These are phyloP conservation scores for Chiridota heheva DNA, from an alignment of 35 echinoderm and acorn worm genomes.

Conservation along the genomic window DNA sequence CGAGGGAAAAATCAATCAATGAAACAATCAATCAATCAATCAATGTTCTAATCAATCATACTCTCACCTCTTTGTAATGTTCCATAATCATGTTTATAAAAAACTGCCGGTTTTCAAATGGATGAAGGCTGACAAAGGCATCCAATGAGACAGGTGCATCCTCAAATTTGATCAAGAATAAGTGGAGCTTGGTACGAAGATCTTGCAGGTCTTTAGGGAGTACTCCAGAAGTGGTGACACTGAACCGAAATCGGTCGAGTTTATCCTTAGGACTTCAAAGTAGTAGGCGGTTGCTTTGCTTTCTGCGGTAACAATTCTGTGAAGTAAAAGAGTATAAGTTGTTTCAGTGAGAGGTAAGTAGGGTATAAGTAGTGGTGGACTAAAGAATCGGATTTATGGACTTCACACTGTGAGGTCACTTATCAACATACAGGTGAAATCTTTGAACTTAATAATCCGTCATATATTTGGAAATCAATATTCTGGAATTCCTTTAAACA, in stretches of 20 bases:
- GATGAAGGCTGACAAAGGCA: conserved; percentile 74
- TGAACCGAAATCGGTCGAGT: conserved; percentile 68
- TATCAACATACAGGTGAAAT: too few relatives aligned
- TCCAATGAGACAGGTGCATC: conserved; percentile 90
- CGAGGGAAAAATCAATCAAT: too few relatives aligned
- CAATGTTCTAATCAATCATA: background rate
- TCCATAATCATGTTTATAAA: conserved; percentile 64
- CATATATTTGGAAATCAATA: too few relatives aligned
- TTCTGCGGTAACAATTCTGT: conserved; percentile 43
- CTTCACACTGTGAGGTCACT: too few relatives aligned
- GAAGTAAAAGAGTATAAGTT: background rate
- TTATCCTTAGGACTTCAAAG: conserved; percentile 85
- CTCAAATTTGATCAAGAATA: conserved; percentile 87
- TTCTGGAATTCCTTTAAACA: too few relatives aligned
- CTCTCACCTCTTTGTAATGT: conserved; percentile 89
- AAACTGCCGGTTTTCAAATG: conserved; percentile 85
- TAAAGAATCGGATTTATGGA: too few relatives aligned
- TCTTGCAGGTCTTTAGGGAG: conserved; percentile 59
- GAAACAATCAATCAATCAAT: too few relatives aligned
- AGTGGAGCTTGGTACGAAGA: conserved; percentile 54
- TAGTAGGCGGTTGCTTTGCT: conserved; percentile 65
- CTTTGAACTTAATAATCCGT: too few relatives aligned
- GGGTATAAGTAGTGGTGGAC: background rate
- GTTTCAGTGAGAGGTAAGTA: background rate
- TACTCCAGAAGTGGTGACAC: conserved; percentile 66